Evolutionary conservation across 2,797 vertebrate species (phyloP).

Genomic region (Falco concolor): DNA sequence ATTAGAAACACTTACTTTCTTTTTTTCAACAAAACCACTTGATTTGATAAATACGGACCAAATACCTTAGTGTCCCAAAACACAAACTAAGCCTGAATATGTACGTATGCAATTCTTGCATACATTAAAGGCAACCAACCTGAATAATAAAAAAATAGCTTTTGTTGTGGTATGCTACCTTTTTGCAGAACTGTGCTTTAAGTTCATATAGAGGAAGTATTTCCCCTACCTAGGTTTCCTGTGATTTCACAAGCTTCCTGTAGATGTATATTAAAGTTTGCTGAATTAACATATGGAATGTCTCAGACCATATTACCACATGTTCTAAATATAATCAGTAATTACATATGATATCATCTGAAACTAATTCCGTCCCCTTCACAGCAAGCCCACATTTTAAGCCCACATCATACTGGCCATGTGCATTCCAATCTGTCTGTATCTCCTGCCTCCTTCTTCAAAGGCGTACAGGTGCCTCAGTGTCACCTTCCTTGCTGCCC

Average conservation of each 20-base stretch:
- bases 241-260: background rate
- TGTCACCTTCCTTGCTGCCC: background rate
- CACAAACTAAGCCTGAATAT: background rate
- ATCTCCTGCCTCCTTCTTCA: background rate
- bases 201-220: background rate
- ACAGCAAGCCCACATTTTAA: background rate
- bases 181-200: background rate
- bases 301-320: background rate
- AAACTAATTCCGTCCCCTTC: background rate
- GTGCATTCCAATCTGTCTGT: background rate
- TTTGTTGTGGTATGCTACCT: background rate
- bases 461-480: background rate
- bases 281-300: constrained; percentile 5
- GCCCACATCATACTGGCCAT: background rate
- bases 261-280: background rate
- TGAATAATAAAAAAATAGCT: background rate
- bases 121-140: background rate
- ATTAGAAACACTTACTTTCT: background rate
- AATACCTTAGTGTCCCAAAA: background rate
- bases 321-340: constrained; percentile 26
- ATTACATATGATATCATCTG: background rate
- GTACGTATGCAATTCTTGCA: background rate
- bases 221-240: background rate
- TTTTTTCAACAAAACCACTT: background rate
- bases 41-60: background rate